Evolutionary conservation across 2,888 invertebrate genomes (phyloP).

Genomic region (Apotomis capreana): DNA sequence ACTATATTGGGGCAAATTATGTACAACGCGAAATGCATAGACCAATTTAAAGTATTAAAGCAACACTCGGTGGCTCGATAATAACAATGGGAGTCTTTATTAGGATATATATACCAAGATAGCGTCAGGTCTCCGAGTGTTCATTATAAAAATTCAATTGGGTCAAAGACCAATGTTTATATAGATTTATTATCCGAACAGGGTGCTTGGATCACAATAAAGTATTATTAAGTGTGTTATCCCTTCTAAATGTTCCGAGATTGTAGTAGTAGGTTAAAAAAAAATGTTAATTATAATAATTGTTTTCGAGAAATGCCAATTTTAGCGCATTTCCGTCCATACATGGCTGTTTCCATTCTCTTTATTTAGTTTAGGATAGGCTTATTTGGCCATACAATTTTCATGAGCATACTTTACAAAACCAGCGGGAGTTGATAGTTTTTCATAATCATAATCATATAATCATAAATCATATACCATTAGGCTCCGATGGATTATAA

Average conservation of each 20-base stretch:
- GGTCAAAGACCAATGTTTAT: conserved; percentile 8
- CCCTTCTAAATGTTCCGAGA: conserved; percentile 3
- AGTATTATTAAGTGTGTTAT: conserved; percentile 29
- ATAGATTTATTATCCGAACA: conserved; percentile 13
- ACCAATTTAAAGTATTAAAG: no score
- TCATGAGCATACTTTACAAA: background rate
- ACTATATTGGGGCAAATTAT: no score
- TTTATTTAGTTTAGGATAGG: background rate
- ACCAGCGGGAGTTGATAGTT: no score
- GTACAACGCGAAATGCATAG: no score
- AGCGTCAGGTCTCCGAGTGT: no score
- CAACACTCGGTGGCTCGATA: no score
- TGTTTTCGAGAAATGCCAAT: conserved; percentile 1
- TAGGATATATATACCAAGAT: no score
- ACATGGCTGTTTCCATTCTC: background rate
- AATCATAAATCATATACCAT: no score
- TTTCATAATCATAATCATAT: no score
- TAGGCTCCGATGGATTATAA: no score
- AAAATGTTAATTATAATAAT: background rate
- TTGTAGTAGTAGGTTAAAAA: background rate
- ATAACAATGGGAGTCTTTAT: no score
- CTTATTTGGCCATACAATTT: conserved; percentile 7
- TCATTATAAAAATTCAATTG: background rate
- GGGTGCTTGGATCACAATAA: conserved; percentile 13
- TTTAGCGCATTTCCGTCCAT: background rate